A percentile compares a stretch with the other conserved stretches of the same genome.
Conservation (phyloP, 2,888 invertebrate species). For the Cinara cedri region DNA sequence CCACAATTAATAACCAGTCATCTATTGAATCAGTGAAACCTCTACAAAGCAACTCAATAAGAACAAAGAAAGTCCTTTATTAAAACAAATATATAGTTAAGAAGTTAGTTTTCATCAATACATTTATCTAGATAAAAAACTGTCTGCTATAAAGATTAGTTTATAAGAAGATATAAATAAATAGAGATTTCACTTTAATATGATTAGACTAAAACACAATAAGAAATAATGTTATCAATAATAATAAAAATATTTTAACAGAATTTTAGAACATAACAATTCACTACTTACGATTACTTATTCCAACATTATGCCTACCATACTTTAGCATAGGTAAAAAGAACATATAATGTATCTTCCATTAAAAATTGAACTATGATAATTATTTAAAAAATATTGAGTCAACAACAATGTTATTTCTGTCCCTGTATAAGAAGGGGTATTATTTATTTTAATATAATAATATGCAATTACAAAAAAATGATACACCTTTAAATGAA, state of each 20-base stretch:
- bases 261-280: slow-evolving; percentile 45
- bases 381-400: slow-evolving; percentile 30
- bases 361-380: not conserved
- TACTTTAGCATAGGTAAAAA: slow-evolving; percentile 15
- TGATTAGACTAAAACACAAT: slow-evolving; percentile 24
- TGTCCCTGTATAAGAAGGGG: slow-evolving; percentile 41
- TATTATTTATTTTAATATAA: slow-evolving; percentile 41
- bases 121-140: not conserved
- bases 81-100: not conserved
- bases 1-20: slow-evolving; percentile 33
- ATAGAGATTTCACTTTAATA: slow-evolving; percentile 40
- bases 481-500: slow-evolving; percentile 42
- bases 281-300: slow-evolving; percentile 47
- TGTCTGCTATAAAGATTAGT: not conserved
- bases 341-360: slow-evolving; percentile 17
- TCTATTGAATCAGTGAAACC: slow-evolving; percentile 22
- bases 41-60: slow-evolving; percentile 14
- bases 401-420: slow-evolving; percentile 37
- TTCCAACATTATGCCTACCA: slow-evolving; percentile 40
- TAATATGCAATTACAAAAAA: slow-evolving; percentile 46
- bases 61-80: not conserved
- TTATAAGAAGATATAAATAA: not conserved
- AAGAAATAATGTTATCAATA: slow-evolving; percentile 25
- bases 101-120: not conserved
- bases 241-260: slow-evolving; percentile 29